Conservation (phyloP, 2,113 vertebrate species). For the Oncorhynchus keta region DNA sequence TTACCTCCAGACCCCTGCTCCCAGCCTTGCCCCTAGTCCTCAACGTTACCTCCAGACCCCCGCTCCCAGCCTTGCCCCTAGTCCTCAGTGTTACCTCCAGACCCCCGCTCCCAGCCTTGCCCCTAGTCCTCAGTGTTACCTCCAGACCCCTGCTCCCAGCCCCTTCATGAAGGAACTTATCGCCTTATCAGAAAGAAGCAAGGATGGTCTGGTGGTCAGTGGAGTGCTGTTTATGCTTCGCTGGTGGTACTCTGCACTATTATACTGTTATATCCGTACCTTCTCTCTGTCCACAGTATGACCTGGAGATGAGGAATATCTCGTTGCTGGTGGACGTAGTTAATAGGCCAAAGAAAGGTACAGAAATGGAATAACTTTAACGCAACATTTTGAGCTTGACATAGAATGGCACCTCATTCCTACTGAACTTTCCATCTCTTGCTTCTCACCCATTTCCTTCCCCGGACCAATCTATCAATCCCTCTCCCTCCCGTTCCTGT, state of each 20-base stretch:
- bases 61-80: too few relatives aligned
- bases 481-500: neutral
- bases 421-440: neutral
- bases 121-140: too few relatives aligned
- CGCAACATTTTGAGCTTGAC: too few relatives aligned
- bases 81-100: too few relatives aligned
- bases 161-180: too few relatives aligned
- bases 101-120: neutral
- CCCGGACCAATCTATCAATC: neutral
- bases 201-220: too few relatives aligned
- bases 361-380: neutral
- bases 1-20: too few relatives aligned
- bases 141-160: too few relatives aligned
- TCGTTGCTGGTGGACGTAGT: constrained; percentile 72
- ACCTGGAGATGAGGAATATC: constrained; percentile 58
- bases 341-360: constrained; percentile 63
- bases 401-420: neutral
- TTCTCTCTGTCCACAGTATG: constrained; percentile 57
- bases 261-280: neutral
- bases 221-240: neutral
- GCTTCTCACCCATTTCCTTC: neutral
- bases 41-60: too few relatives aligned
- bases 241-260: neutral
- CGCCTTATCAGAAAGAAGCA: too few relatives aligned
- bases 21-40: too few relatives aligned